Evolutionary conservation across 2,797 vertebrate species (phyloP).

Genomic region (Microctenopoma steveboyesi): DNA sequence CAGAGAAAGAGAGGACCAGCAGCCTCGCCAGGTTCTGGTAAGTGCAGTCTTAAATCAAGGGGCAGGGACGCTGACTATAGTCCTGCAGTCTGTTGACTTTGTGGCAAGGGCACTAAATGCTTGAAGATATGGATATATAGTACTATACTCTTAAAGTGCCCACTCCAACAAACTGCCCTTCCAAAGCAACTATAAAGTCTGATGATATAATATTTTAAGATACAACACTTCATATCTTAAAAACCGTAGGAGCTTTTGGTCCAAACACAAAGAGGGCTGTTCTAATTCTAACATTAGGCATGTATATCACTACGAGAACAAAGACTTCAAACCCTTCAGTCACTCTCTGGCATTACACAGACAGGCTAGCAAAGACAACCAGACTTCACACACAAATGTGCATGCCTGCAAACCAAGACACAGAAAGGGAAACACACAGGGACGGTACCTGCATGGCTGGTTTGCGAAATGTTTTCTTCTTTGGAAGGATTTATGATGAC

Average conservation of each 20-base stretch:
- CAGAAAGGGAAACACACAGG: slow-evolving; percentile 41
- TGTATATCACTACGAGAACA: slow-evolving; percentile 5
- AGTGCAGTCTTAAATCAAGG: slow-evolving; percentile 84
- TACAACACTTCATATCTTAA: slow-evolving; percentile 57
- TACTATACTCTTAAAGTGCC: slow-evolving; percentile 63
- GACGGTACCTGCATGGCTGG: slow-evolving; percentile 62
- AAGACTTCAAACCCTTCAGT: slow-evolving; percentile 29
- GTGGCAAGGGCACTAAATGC: slow-evolving; percentile 78
- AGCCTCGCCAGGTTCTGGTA: slow-evolving; percentile 74
- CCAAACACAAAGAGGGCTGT: slow-evolving; percentile 27
- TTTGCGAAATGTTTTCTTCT: slow-evolving; percentile 67
- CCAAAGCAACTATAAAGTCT: slow-evolving; percentile 62
- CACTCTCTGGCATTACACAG: slow-evolving; percentile 22
- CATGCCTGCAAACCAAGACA: slow-evolving; percentile 5
- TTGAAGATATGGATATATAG: slow-evolving; percentile 64
- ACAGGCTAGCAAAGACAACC: slow-evolving; percentile 30
- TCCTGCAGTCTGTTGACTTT: slow-evolving; percentile 84
- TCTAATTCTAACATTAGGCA: slow-evolving; percentile 52
- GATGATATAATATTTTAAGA: slow-evolving; percentile 59
- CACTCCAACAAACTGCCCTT: slow-evolving; percentile 68
- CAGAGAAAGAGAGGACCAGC: slow-evolving; percentile 79
- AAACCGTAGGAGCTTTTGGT: slow-evolving; percentile 42
- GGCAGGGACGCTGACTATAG: slow-evolving; percentile 78
- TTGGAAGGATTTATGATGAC: slow-evolving; percentile 73
- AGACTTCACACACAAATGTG: slow-evolving; percentile 23